Evolutionary conservation across 1,140 invertebrate genomes (phyloP).

Genomic region (Hestina assimilis): DNA sequence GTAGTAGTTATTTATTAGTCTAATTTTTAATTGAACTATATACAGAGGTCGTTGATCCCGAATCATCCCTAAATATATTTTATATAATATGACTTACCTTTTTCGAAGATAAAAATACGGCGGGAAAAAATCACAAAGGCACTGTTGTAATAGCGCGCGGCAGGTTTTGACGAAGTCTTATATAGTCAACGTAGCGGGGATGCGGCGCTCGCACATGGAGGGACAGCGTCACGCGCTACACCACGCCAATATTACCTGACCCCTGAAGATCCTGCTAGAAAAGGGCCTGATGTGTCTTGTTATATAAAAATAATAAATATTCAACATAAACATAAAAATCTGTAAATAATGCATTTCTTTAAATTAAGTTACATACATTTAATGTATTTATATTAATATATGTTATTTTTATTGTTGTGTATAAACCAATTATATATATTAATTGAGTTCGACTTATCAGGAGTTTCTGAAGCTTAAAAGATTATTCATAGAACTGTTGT

Average conservation of each 20-base stretch:
- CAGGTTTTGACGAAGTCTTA: slow-evolving; percentile 64
- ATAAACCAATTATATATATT: no score
- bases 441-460: no score
- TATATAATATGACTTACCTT: slow-evolving; percentile 64
- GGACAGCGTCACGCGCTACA: slow-evolving; percentile 27
- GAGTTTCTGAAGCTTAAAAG: no score
- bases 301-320: not conserved
- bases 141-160: slow-evolving; percentile 75
- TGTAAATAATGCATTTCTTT: no score
- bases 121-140: slow-evolving; percentile 70
- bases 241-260: slow-evolving; percentile 7
- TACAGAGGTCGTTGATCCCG: slow-evolving; percentile 25
- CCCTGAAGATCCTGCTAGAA: slow-evolving; percentile 9
- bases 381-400: no score
- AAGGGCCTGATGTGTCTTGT: slow-evolving; percentile 3
- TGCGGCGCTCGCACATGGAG: slow-evolving; percentile 49
- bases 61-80: slow-evolving; percentile 42
- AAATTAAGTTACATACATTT: no score
- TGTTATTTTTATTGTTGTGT: no score
- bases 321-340: not conserved
- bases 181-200: slow-evolving; percentile 72
- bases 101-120: slow-evolving; percentile 52
- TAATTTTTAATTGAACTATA: not conserved
- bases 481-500: no score
- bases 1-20: not conserved